A percentile compares a stretch with the other conserved stretches of the same genome.
These are phyloP conservation scores for Apotomis betuletana DNA, from an alignment of 2,888 invertebrate genomes.

Conservation along the genomic window DNA sequence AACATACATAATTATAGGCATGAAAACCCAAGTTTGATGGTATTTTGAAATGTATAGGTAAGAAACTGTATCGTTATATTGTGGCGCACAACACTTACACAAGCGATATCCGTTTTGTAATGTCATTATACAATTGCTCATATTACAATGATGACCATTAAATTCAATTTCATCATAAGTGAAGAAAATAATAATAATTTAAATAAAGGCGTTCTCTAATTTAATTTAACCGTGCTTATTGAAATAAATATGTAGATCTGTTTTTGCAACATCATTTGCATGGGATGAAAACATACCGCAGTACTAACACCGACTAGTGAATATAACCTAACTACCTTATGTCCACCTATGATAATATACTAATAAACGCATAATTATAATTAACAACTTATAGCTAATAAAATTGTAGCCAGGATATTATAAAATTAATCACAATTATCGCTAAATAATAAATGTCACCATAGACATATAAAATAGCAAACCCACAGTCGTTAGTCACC, in stretches of 20 bases:
- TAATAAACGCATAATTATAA: constrained; percentile 43
- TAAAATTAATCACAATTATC: constrained; percentile 36
- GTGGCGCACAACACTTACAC: too few species aligned
- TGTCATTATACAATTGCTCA: too few species aligned
- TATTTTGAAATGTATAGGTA: too few species aligned
- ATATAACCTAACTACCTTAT: constrained; percentile 43
- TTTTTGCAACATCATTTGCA: background rate
- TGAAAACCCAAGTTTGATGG: too few species aligned
- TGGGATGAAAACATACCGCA: constrained; percentile 34
- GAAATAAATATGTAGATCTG: background rate
- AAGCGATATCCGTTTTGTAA: too few species aligned
- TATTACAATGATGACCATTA: too few species aligned
- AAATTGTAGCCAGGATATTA: constrained; percentile 40
- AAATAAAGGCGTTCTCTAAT: background rate
- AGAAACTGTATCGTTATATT: too few species aligned
- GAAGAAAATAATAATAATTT: too few species aligned
- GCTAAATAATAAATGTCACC: constrained; percentile 35
- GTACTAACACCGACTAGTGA: constrained; percentile 45
- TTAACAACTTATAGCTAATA: constrained; percentile 45
- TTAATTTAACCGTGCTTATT: background rate
- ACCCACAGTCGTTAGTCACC: constrained; percentile 57
- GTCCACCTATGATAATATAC: constrained; percentile 44
- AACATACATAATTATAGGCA: too few species aligned
- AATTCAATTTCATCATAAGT: too few species aligned
- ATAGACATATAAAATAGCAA: constrained; percentile 46